These are phyloP conservation scores for Vidua macroura DNA, from an alignment of 2,113 vertebrate species.

Conservation along the genomic window DNA sequence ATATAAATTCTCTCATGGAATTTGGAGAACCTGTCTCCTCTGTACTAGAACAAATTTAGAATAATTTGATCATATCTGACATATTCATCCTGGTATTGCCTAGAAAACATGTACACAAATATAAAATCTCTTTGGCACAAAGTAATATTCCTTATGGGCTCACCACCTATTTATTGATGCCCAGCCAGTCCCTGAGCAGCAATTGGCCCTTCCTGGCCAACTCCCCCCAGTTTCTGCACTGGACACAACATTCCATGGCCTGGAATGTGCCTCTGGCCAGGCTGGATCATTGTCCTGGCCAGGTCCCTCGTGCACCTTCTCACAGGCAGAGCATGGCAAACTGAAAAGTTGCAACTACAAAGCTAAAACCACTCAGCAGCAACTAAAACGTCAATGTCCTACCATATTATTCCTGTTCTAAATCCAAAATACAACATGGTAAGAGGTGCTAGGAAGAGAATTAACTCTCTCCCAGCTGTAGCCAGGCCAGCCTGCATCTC, in stretches of 20 bases:
- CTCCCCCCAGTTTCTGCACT: background rate
- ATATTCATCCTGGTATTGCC: background rate
- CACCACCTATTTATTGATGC: background rate
- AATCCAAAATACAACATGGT: background rate
- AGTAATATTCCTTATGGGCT: background rate
- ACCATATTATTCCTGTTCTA: background rate
- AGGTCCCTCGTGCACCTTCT: too few species aligned
- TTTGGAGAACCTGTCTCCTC: background rate
- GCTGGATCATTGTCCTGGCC: background rate
- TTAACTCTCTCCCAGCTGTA: background rate
- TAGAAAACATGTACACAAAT: background rate
- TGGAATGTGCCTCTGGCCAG: background rate
- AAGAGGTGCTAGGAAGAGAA: background rate
- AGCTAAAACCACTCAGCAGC: background rate
- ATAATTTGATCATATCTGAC: background rate
- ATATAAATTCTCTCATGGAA: background rate
- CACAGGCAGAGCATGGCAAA: background rate
- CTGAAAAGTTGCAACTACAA: too few species aligned
- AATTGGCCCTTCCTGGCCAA: rapidly evolving
- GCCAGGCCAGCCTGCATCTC: background rate
- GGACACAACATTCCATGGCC: background rate
- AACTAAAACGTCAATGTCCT: background rate
- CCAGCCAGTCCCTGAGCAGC: background rate
- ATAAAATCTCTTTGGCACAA: background rate
- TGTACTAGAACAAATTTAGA: background rate